Evolutionary conservation across 2,888 invertebrate genomes (phyloP).

Genomic region (Eupithecia insigniata): DNA sequence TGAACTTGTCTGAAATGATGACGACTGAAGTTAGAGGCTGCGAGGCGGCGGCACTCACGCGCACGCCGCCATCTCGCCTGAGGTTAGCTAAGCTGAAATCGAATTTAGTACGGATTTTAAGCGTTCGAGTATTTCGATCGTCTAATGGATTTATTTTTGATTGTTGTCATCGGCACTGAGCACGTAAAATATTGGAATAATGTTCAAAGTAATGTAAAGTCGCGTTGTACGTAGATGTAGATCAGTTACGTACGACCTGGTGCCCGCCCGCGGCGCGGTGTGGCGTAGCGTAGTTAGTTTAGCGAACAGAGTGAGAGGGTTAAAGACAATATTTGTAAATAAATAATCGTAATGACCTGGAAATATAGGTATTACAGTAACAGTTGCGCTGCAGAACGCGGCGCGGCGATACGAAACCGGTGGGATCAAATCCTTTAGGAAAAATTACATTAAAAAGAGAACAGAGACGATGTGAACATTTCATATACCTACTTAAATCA

Average conservation of each 20-base stretch:
- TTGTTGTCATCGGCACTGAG: conserved; percentile 70
- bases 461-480: conserved; percentile 73
- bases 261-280: conserved; percentile 62
- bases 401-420: conserved; percentile 80
- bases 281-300: conserved; percentile 78
- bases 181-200: conserved; percentile 68
- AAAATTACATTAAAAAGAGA: conserved; percentile 79
- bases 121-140: conserved; percentile 76
- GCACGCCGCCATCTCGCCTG: conserved; percentile 44
- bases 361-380: conserved; percentile 77
- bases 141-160: conserved; percentile 71
- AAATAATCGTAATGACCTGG: conserved; percentile 82
- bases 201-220: conserved; percentile 66
- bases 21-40: conserved; percentile 70
- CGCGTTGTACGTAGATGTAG: conserved; percentile 56
- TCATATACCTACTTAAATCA: conserved; percentile 67
- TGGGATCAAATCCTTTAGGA: conserved; percentile 86
- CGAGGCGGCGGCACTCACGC: conserved; percentile 54
- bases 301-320: conserved; percentile 84
- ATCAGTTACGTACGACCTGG: conserved; percentile 77
- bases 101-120: conserved; percentile 83
- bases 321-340: conserved; percentile 85
- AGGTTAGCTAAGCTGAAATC: conserved; percentile 78
- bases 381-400: conserved; percentile 59
- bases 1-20: conserved; percentile 44